Conservation (phyloP, 1,140 invertebrate species). For the Macrobrachium nipponense region DNA sequence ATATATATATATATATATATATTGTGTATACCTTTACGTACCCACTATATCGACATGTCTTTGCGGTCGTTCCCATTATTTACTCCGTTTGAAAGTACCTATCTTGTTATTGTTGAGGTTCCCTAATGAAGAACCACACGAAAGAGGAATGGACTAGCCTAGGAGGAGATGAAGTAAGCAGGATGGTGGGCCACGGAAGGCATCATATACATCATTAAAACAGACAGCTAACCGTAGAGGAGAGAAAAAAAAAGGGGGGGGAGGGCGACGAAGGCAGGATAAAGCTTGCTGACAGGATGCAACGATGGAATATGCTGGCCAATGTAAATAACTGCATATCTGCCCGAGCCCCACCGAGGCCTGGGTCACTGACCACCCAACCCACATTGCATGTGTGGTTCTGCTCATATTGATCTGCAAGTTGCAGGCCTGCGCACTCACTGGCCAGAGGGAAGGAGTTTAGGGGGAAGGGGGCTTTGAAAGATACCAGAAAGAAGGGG, state of each 20-base stretch:
- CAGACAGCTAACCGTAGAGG: neutral
- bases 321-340: neutral
- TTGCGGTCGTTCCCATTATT: no score
- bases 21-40: no score
- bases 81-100: no score
- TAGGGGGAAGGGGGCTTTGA: neutral
- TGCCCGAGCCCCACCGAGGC: neutral
- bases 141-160: no score
- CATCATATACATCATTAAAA: neutral
- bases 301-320: neutral
- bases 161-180: no score
- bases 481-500: neutral
- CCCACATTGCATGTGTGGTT: neutral
- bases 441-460: neutral
- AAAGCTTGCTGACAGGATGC: neutral
- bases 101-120: no score
- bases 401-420: conserved; percentile 15
- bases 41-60: no score
- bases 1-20: no score
- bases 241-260: neutral
- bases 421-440: conserved; percentile 3
- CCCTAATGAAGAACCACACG: no score
- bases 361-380: conserved; percentile 15
- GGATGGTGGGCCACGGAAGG: no score
- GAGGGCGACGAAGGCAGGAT: neutral